Conservation (phyloP, 2,888 invertebrate species). For the Archaeoteleia sp. region DNA sequence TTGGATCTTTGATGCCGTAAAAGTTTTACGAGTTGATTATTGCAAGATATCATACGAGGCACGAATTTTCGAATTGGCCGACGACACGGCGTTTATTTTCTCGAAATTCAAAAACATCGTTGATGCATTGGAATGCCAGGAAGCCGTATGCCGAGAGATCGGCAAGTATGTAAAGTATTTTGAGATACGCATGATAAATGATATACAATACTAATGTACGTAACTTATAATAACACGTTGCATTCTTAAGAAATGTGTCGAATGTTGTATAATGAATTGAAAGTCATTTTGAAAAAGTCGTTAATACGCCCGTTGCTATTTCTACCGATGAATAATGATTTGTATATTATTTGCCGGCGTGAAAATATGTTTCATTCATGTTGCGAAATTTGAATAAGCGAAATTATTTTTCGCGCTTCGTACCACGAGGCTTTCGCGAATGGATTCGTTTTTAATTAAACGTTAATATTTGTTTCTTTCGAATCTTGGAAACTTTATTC, state of each 20-base stretch:
- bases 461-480: slow-evolving; percentile 34
- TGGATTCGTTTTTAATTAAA: slow-evolving; percentile 41
- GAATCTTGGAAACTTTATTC: slow-evolving; percentile 11
- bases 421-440: slow-evolving; percentile 13
- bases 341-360: slow-evolving; percentile 22
- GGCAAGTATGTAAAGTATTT: no score
- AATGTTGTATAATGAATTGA: slow-evolving; percentile 21
- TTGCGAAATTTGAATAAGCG: slow-evolving; percentile 28
- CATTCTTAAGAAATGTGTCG: slow-evolving; percentile 8
- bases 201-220: background rate
- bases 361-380: slow-evolving; percentile 27
- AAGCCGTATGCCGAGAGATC: no score
- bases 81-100: no score
- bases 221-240: background rate
- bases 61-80: no score
- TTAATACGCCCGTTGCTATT: slow-evolving; percentile 41
- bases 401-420: slow-evolving; percentile 34
- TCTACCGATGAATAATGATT: slow-evolving; percentile 45
- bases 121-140: no score
- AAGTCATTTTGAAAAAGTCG: slow-evolving; percentile 42
- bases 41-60: no score
- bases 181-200: no score
- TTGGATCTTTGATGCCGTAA: no score
- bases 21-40: slow-evolving; percentile 1
- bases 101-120: no score